phyloP scores from a whole-genome alignment of 35 echinoderm and acorn worm species.

The Holothuria glaberrima region DNA sequence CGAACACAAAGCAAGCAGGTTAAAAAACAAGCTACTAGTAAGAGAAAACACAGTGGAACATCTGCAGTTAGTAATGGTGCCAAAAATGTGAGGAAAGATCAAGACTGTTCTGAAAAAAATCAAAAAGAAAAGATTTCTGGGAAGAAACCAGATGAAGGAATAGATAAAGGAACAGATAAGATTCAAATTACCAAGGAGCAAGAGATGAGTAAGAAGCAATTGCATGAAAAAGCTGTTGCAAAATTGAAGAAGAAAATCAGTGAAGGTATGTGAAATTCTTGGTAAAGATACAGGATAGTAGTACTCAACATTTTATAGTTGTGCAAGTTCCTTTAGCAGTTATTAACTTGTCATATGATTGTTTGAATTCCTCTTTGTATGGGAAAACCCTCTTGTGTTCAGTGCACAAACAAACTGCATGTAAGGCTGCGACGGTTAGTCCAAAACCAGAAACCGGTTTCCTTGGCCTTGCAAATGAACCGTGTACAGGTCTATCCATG shows the following conservation, averaged over 20 bases:
- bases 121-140: neutral
- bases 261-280: conserved; percentile 16
- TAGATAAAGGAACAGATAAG: conserved; percentile 30
- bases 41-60: neutral
- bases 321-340: neutral
- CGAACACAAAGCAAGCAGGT: neutral
- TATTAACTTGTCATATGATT: neutral
- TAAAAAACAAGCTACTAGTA: neutral
- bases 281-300: too few species aligned
- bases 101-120: neutral
- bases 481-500: too few species aligned
- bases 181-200: neutral
- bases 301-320: too few species aligned
- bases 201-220: neutral
- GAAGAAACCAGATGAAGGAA: conserved; percentile 3
- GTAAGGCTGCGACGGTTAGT: too few species aligned
- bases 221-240: conserved; percentile 14
- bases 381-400: neutral
- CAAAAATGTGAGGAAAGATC: conserved; percentile 26
- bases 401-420: neutral
- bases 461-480: too few species aligned
- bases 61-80: neutral
- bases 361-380: neutral
- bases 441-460: too few species aligned
- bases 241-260: conserved; percentile 55